These are phyloP conservation scores for Odontothrips loti DNA, from an alignment of 2,888 invertebrate genomes.

Conservation along the genomic window DNA sequence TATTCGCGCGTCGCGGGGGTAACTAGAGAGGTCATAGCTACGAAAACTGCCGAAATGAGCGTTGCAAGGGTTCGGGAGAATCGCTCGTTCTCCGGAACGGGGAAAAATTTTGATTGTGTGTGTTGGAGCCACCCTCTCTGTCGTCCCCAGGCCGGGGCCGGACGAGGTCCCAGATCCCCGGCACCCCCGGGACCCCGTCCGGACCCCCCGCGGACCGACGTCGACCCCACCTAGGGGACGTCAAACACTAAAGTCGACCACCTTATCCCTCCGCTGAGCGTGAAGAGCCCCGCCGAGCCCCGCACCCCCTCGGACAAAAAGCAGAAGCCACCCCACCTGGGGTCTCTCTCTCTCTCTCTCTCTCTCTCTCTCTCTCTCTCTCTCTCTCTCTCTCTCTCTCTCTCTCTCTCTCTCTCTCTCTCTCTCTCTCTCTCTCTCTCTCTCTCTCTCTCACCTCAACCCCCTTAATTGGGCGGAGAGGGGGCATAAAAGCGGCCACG, in stretches of 20 bases:
- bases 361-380: too few species aligned
- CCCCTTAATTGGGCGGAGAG: conserved; percentile 11
- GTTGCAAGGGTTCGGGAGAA: too few species aligned
- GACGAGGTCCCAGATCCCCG: too few species aligned
- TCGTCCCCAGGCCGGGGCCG: too few species aligned
- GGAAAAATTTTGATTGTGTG: conserved; percentile 22
- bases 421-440: too few species aligned
- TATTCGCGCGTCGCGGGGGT: too few species aligned
- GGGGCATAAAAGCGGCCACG: conserved; percentile 13
- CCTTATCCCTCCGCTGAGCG: neutral
- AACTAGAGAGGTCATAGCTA: too few species aligned
- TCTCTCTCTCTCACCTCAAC: neutral
- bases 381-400: too few species aligned
- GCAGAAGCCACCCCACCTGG: neutral
- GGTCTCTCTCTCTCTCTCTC: too few species aligned
- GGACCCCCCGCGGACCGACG: neutral
- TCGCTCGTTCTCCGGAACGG: too few species aligned
- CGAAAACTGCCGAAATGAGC: too few species aligned
- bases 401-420: too few species aligned
- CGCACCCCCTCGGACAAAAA: neutral
- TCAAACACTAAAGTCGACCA: conserved; percentile 26
- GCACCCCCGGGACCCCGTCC: neutral
- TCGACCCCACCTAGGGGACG: neutral
- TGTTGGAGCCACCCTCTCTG: neutral
- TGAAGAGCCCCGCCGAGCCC: neutral